A percentile compares a stretch with the other conserved stretches of the same genome.
Evolutionary conservation across 2,888 invertebrate species (phyloP).

Genomic region (Pharmacophagus antenor): DNA sequence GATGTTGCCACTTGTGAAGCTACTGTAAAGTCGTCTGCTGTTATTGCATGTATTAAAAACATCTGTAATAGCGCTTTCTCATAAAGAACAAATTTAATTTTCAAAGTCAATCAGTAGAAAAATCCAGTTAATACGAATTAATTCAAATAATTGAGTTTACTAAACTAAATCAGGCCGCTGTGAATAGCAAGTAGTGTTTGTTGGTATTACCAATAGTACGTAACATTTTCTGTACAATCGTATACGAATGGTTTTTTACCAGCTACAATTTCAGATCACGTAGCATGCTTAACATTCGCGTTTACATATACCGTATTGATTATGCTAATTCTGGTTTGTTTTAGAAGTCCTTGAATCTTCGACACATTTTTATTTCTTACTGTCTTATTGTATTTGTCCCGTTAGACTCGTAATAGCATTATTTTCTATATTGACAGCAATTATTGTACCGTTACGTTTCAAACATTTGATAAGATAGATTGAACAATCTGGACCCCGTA

Average conservation of each 20-base stretch:
- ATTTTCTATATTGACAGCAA: constrained; percentile 11
- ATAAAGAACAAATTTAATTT: no score
- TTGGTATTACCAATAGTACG: not conserved
- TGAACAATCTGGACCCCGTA: no score
- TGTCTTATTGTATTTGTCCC: constrained; percentile 15
- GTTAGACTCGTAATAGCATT: constrained; percentile 17
- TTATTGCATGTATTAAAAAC: not conserved
- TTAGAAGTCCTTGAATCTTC: constrained; percentile 16
- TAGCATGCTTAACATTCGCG: constrained; percentile 54
- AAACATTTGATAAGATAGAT: not conserved
- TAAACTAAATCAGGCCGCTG: not conserved
- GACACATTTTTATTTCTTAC: constrained; percentile 12
- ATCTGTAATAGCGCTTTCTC: not conserved
- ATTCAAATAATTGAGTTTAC: not conserved
- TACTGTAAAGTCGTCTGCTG: not conserved
- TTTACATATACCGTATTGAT: constrained; percentile 57
- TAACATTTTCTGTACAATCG: constrained; percentile 32
- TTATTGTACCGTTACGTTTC: constrained; percentile 16
- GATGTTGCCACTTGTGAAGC: constrained; percentile 33
- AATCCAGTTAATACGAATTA: no score
- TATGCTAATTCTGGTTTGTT: constrained; percentile 37
- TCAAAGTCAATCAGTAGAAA: no score
- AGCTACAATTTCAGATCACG: constrained; percentile 55
- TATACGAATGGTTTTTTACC: constrained; percentile 14
- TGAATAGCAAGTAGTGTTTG: not conserved